Evolutionary conservation across 2,888 invertebrate species (phyloP).

Genomic region (Celastrina argiolus): DNA sequence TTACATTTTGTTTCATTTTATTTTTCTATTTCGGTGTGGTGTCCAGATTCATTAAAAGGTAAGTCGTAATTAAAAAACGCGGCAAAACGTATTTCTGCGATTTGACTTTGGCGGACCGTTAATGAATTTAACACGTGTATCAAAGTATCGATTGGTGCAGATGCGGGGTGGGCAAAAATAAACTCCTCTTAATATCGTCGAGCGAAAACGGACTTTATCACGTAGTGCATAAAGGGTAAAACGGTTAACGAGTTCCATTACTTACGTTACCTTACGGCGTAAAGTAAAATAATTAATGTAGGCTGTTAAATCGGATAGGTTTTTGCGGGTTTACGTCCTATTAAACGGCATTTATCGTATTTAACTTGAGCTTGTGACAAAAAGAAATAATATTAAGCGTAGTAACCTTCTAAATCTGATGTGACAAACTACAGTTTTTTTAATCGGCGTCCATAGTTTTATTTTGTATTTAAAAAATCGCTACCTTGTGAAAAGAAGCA

Average conservation of each 20-base stretch:
- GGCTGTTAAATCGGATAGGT: conserved; percentile 41
- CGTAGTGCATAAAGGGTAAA: conserved; percentile 15
- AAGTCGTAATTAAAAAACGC: conserved; percentile 41
- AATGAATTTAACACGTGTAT: conserved; percentile 39
- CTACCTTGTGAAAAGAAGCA: too few relatives aligned
- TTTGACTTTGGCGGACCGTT: not conserved
- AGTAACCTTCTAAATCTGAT: not conserved
- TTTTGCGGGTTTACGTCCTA: not conserved
- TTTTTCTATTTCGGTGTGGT: conserved; percentile 46
- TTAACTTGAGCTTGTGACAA: not conserved
- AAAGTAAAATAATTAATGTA: conserved; percentile 44
- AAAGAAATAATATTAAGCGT: not conserved
- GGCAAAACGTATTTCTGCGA: conserved; percentile 32
- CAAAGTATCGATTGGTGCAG: conserved; percentile 52
- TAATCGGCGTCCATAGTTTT: too few relatives aligned
- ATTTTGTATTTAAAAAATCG: too few relatives aligned
- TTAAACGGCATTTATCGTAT: not conserved
- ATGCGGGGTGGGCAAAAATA: conserved; percentile 50
- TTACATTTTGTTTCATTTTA: conserved; percentile 37
- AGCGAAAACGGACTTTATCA: conserved; percentile 21
- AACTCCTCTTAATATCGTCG: conserved; percentile 35
- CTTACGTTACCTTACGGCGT: conserved; percentile 18
- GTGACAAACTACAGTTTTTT: not conserved
- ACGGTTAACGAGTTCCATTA: not conserved
- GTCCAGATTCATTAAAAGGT: conserved; percentile 46